phyloP scores from a whole-genome alignment of 1,140 invertebrate species.

The Diabrotica undecimpunctata region DNA sequence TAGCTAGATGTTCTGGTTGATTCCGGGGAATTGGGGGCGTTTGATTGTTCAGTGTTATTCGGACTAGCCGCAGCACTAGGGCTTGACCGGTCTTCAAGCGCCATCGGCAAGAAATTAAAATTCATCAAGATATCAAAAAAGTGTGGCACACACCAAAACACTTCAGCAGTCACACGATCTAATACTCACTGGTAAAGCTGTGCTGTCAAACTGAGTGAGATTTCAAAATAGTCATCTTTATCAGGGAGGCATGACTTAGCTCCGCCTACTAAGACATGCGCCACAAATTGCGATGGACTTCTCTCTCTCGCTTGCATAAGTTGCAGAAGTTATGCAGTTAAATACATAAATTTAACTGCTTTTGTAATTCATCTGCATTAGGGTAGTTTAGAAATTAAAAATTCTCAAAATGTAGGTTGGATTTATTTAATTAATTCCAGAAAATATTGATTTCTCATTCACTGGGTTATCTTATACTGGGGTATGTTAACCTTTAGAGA shows the following conservation, averaged over 20 bases:
- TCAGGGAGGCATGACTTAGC: constrained; percentile 39
- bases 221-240: constrained; percentile 52
- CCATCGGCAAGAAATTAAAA: constrained; percentile 35
- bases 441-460: too few species aligned
- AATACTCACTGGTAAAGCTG: constrained; percentile 47
- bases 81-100: constrained; percentile 46
- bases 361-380: not conserved
- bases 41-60: constrained; percentile 23
- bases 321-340: not conserved
- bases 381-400: too few species aligned
- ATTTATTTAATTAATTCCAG: too few species aligned
- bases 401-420: too few species aligned
- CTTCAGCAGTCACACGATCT: constrained; percentile 28
- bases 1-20: constrained; percentile 43
- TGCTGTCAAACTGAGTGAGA: constrained; percentile 50
- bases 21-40: constrained; percentile 44
- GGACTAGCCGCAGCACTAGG: constrained; percentile 42
- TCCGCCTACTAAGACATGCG: constrained; percentile 39
- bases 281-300: constrained; percentile 27
- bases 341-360: not conserved
- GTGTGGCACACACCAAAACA: constrained; percentile 12
- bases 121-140: constrained; percentile 16
- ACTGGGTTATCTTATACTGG: too few species aligned
- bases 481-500: too few species aligned
- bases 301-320: constrained; percentile 25